Evolutionary conservation across 2,797 vertebrate species (phyloP).

Genomic region (Sebastes flavidus): DNA sequence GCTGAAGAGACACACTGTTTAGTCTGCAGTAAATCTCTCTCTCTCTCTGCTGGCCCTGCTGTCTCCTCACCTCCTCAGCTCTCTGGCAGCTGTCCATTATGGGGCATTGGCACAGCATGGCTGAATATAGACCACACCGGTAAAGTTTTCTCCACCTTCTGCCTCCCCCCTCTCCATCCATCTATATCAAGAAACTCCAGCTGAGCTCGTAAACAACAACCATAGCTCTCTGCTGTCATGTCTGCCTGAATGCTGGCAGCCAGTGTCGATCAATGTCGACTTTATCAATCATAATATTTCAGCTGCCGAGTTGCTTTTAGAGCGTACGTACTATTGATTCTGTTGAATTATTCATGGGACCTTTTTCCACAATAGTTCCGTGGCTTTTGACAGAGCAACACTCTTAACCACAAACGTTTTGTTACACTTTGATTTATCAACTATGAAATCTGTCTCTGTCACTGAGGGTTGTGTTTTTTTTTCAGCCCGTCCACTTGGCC

Average conservation of each 20-base stretch:
- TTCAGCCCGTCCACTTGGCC: constrained; percentile 91
- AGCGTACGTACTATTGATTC: constrained; percentile 40
- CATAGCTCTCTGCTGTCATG: not conserved
- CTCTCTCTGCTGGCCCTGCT: constrained; percentile 20
- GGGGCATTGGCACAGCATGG: constrained; percentile 26
- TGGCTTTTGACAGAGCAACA: constrained; percentile 14
- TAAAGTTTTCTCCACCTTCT: constrained; percentile 22
- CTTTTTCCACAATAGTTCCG: constrained; percentile 9
- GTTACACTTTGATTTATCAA: constrained; percentile 32
- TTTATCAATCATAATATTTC: constrained; percentile 61
- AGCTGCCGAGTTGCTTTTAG: constrained; percentile 47
- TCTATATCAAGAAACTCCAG: not conserved
- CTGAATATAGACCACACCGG: constrained; percentile 37
- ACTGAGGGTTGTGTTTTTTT: not conserved
- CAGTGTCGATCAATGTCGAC: constrained; percentile 42
- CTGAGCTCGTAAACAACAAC: constrained; percentile 27
- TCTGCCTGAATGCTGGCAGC: constrained; percentile 24
- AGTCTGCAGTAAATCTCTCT: constrained; percentile 47
- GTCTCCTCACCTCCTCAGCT: constrained; percentile 39
- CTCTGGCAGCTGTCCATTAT: constrained; percentile 48
- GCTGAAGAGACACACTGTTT: constrained; percentile 49
- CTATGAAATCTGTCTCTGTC: constrained; percentile 28
- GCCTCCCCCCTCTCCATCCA: constrained; percentile 24
- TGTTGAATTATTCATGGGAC: constrained; percentile 64
- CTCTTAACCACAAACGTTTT: constrained; percentile 36